Percentiles rank a stretch among this genome's conserved stretches.
phyloP scores from a whole-genome alignment of 2,888 invertebrate species.

The Lingula anatina region DNA sequence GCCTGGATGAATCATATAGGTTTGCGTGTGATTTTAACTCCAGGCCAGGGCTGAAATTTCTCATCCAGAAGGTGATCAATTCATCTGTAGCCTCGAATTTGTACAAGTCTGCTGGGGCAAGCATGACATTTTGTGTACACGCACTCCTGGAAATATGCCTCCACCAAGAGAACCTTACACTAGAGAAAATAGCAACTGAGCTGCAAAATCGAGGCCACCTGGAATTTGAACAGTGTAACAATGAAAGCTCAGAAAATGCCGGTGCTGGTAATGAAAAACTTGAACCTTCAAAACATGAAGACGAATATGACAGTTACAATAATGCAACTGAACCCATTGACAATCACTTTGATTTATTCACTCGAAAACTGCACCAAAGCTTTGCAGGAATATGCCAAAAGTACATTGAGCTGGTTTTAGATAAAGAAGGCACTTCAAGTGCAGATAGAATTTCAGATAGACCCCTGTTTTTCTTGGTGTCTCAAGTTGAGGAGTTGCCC shows the following conservation, averaged over 20 bases:
- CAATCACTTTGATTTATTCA: slow-evolving; percentile 23
- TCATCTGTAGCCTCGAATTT: slow-evolving; percentile 49
- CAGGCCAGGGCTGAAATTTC: slow-evolving; percentile 86
- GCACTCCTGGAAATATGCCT: slow-evolving; percentile 80
- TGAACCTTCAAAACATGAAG: too few species aligned
- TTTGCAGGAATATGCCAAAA: slow-evolving; percentile 41
- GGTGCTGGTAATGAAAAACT: not conserved
- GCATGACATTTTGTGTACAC: slow-evolving; percentile 77
- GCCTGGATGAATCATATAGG: slow-evolving; percentile 72
- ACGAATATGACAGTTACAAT: too few species aligned
- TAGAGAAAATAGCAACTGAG: slow-evolving; percentile 11
- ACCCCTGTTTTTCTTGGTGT: slow-evolving; percentile 60
- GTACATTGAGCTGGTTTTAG: slow-evolving; percentile 42
- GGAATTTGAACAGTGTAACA: not conserved
- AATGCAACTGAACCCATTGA: slow-evolving; percentile 5
- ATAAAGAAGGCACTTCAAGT: slow-evolving; percentile 35
- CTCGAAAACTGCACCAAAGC: slow-evolving; percentile 29
- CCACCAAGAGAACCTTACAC: slow-evolving; percentile 17
- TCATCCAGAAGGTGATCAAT: slow-evolving; percentile 71
- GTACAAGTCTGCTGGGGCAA: slow-evolving; percentile 74
- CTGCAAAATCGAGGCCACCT: not conserved
- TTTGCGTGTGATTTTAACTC: slow-evolving; percentile 82
- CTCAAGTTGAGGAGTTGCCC: slow-evolving; percentile 58
- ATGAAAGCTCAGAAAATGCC: not conserved
- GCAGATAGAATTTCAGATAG: slow-evolving; percentile 55